Evolutionary conservation across 2,888 invertebrate species (phyloP).

Genomic region (Meta bourneti): DNA sequence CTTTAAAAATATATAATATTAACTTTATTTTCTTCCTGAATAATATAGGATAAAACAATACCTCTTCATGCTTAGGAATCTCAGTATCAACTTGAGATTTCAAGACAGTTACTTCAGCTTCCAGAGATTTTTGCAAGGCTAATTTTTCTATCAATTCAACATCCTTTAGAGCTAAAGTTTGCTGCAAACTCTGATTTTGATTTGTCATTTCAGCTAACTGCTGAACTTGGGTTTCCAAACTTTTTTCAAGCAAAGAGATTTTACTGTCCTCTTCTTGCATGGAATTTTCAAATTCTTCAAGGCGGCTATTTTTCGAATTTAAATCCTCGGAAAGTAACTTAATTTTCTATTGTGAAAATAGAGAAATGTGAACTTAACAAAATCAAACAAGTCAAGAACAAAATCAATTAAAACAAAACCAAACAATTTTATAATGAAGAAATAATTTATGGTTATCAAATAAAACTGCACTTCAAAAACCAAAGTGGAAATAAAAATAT

Average conservation of each 20-base stretch:
- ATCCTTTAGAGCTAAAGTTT: slow-evolving; percentile 34
- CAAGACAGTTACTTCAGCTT: slow-evolving; percentile 31
- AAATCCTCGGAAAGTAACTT: slow-evolving; percentile 48
- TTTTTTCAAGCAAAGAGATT: slow-evolving; percentile 20
- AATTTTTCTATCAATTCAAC: slow-evolving; percentile 35
- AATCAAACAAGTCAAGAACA: slow-evolving; percentile 15
- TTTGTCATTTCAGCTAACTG: slow-evolving; percentile 13
- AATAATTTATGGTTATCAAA: not conserved
- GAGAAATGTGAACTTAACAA: slow-evolving; percentile 20
- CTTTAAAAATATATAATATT: too few species aligned
- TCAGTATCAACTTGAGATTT: slow-evolving; percentile 40
- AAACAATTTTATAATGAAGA: slow-evolving; percentile 10
- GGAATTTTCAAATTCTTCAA: slow-evolving; percentile 28
- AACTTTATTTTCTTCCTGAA: too few species aligned
- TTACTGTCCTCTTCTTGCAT: slow-evolving; percentile 55
- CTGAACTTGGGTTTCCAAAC: slow-evolving; percentile 41
- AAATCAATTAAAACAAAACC: not conserved
- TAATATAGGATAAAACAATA: slow-evolving; percentile 1
- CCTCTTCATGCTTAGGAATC: slow-evolving; percentile 48
- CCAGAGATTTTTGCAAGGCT: slow-evolving; percentile 30
- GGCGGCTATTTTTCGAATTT: slow-evolving; percentile 34
- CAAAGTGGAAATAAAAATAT: not conserved
- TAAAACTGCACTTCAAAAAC: not conserved
- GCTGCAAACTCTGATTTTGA: slow-evolving; percentile 24
- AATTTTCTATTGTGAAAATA: slow-evolving; percentile 52